Conservation (phyloP, 2,113 vertebrate species). For the Anolis carolinensis region DNA sequence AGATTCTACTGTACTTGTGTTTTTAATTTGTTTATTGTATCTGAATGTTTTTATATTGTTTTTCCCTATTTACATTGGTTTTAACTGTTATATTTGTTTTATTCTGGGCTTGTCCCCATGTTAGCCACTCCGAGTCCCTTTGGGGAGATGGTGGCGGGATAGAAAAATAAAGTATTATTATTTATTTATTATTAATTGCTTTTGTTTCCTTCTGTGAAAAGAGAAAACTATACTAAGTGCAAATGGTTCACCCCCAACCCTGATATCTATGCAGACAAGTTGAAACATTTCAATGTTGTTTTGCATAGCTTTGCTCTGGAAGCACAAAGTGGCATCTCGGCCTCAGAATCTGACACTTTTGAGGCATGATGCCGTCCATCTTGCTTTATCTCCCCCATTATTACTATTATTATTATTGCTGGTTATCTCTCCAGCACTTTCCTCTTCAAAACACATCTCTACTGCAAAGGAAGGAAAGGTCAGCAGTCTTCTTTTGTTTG, state of each 20-base stretch:
- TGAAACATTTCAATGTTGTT: not conserved
- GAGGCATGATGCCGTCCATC: conserved; percentile 23
- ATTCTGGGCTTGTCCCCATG: too few species aligned
- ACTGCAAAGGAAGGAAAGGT: conserved; percentile 56
- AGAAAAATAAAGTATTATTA: too few species aligned
- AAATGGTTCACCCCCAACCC: not conserved
- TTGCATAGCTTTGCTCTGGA: not conserved
- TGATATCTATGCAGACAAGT: not conserved
- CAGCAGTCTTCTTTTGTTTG: conserved; percentile 51
- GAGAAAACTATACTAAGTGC: not conserved
- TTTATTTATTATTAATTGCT: too few species aligned
- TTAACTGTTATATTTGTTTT: too few species aligned
- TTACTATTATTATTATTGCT: not conserved
- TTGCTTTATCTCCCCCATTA: not conserved
- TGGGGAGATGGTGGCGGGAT: too few species aligned
- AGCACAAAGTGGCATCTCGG: not conserved
- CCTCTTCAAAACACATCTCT: conserved; percentile 30
- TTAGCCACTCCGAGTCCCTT: too few species aligned
- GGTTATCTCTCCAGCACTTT: conserved; percentile 37
- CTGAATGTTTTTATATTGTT: too few species aligned
- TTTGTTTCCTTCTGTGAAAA: not conserved
- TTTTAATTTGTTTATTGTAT: too few species aligned
- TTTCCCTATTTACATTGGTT: too few species aligned
- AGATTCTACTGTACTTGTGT: too few species aligned
- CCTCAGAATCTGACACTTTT: not conserved